Evolutionary conservation across 1,140 invertebrate genomes (phyloP), one percentile per base, ranked within the genome.

Genomic region (Chironomus tepperi): DNA sequence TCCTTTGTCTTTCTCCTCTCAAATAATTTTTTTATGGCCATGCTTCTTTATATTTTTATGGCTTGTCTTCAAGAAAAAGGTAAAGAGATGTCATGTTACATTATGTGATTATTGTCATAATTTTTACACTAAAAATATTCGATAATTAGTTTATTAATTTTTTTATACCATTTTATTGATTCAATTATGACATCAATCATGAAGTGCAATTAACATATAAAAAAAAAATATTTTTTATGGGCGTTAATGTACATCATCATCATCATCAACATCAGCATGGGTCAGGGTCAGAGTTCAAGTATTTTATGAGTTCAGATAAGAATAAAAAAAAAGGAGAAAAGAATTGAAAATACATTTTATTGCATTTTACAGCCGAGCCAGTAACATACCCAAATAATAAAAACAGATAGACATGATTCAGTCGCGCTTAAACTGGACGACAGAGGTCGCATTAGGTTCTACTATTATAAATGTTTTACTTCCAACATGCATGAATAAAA

Each of bases 281-380:
- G 47, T 57, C 47, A 57, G 47, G 47, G 47, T 57, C 47, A 57
- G 12, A 57, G 47, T 57, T 57, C 47, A 57, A 57, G 47, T 57
- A n/a, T 47, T 57, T 57, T 57, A 57, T 57, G 47, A 57, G 47
- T 57, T 57, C 47, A 57, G 47, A 57, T 57, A 57, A 57, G 47
- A 57, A n/a, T n/a, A 57, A 57, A 57, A n/a, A 57, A 57, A 57
- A 5, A 5, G 5, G 24, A n/a, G n/a, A n/a, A 47, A 47, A 57
- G n/a, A 57, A 57, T 57, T 57, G 47, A 57, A 57, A 57, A 57
- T 57, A 57, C 47, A 57, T 57, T 57, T 57, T 57, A 57, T 57
- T 57, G 47, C 47, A 57, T 15, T 57, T 57, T 3, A 57, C n/a
- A 57, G 47, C 47, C 12, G 47, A 12, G n/a, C 3, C 47, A 57